Evolutionary conservation across 2,797 vertebrate species (phyloP).

Genomic region (Staurois parvus): DNA sequence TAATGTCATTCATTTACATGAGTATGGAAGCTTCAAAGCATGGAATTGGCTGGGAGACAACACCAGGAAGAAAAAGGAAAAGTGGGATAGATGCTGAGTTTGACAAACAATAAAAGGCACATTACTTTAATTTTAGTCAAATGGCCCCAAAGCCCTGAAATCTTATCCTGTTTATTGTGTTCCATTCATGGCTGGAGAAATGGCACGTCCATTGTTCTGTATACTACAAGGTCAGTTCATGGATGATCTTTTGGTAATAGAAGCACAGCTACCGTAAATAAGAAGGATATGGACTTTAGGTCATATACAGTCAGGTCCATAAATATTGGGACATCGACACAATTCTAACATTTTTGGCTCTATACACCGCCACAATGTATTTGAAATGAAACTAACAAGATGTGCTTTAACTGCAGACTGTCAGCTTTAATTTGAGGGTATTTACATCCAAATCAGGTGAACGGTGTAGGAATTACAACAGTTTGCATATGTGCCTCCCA

Average conservation of each 20-base stretch:
- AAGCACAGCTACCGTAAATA: neutral
- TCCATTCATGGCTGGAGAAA: neutral
- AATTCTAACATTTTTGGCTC: too few relatives aligned
- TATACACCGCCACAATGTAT: too few relatives aligned
- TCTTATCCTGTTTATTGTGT: neutral
- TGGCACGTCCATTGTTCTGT: neutral
- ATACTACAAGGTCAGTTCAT: neutral
- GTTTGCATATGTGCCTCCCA: too few relatives aligned
- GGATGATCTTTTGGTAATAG: neutral
- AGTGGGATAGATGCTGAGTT: neutral
- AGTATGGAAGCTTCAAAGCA: constrained; percentile 66
- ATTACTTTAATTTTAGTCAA: neutral
- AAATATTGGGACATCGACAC: too few relatives aligned
- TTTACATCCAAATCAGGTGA: too few relatives aligned
- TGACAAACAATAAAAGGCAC: neutral
- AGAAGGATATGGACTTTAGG: neutral
- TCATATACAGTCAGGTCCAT: too few relatives aligned
- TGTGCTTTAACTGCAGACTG: too few relatives aligned
- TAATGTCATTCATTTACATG: constrained; percentile 74
- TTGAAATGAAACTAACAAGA: too few relatives aligned
- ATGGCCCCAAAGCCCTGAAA: neutral
- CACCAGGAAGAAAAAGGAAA: neutral
- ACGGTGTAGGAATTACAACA: too few relatives aligned
- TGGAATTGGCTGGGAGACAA: neutral
- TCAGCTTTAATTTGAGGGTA: too few relatives aligned